Base-by-base conservation (phyloP, 2,797 vertebrate species). In the Pseudocheirus occidentalis region DNA sequence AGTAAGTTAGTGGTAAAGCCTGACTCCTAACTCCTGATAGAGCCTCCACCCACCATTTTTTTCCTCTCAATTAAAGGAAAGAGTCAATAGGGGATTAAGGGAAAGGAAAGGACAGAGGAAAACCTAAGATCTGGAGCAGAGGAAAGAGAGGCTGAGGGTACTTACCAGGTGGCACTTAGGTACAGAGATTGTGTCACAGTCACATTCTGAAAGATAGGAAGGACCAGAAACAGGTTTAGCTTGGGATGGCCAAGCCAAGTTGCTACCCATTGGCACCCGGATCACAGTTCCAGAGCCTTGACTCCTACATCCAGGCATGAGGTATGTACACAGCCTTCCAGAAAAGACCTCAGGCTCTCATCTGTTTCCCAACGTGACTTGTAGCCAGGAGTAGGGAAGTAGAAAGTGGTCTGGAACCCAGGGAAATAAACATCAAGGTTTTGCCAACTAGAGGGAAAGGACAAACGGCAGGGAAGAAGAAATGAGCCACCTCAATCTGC, bases 101-200 rank as follows among this genome's bases (percentile, higher is more conserved):
- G n/a, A 90, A 5, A 52, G 9, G 56, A 34, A 0, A 50, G 14
- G 21, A 27, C 2, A 11, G 40, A 27, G 73, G 40, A 46, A 9
- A 87, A 81, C 18, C 40, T 21, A 81, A 46, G 40, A 81, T 40
- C 40, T 40, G 46, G 40, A 92, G n/a, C 29, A 90, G 55, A 91
- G n/a, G 24, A 62, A 94, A 52, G 40, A 28, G 3, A 73, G 34
- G 11, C 24, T 93, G 40, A 0, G 81, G 90, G 94, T 95, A 95
- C 99, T 58, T 99, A 99, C 99, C 99, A 99, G 98, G 94, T 98
- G 97, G 98, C 99, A 99, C 95, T 99, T 99, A 89, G 99, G 99
- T 62, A 98, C 99, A 1, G 98, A 93, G 16, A 99, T 99, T 55
- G 98, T 99, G 87, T 99, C 99, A 3, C 99, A 99, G 27, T 99